A percentile compares a stretch with the other conserved stretches of the same genome.
These are phyloP conservation scores for Andrena praecox DNA, from an alignment of 2,888 invertebrate species.

Conservation along the genomic window DNA sequence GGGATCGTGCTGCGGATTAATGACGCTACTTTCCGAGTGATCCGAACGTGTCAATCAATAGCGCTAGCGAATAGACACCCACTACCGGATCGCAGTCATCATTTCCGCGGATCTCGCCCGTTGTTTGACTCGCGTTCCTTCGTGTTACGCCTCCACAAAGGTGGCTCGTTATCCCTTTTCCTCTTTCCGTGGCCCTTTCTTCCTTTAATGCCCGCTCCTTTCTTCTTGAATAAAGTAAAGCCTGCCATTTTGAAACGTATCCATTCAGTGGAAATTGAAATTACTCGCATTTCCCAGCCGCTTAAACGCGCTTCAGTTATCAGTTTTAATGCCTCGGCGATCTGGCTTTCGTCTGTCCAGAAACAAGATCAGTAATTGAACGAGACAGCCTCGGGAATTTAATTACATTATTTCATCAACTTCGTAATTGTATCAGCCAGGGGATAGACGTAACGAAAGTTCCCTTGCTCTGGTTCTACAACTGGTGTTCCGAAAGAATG, in stretches of 20 bases:
- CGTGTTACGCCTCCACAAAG: slow-evolving; percentile 11
- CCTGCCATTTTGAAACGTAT: neutral
- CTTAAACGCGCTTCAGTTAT: neutral
- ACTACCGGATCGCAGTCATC: slow-evolving; percentile 49
- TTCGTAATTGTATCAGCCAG: slow-evolving; percentile 22
- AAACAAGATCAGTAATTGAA: neutral
- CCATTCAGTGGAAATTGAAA: neutral
- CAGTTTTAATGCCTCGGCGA: neutral
- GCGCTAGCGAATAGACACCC: slow-evolving; percentile 26
- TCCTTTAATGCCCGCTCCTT: neutral
- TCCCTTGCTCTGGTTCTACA: neutral
- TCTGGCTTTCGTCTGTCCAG: neutral
- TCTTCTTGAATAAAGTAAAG: neutral
- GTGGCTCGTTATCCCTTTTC: slow-evolving; percentile 26
- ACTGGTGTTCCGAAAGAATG: neutral
- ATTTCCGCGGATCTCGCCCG: slow-evolving; percentile 29
- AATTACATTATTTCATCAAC: slow-evolving; percentile 2
- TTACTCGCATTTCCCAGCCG: neutral
- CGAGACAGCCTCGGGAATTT: neutral
- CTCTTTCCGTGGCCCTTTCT: neutral
- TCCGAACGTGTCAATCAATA: slow-evolving; percentile 66
- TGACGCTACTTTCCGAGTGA: slow-evolving; percentile 65
- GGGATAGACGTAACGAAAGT: neutral
- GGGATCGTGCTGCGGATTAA: slow-evolving; percentile 66
- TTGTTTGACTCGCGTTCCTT: slow-evolving; percentile 34